phyloP scores from a whole-genome alignment of 2,113 vertebrate species.

The Hypocryptadius cinnamomeus region DNA sequence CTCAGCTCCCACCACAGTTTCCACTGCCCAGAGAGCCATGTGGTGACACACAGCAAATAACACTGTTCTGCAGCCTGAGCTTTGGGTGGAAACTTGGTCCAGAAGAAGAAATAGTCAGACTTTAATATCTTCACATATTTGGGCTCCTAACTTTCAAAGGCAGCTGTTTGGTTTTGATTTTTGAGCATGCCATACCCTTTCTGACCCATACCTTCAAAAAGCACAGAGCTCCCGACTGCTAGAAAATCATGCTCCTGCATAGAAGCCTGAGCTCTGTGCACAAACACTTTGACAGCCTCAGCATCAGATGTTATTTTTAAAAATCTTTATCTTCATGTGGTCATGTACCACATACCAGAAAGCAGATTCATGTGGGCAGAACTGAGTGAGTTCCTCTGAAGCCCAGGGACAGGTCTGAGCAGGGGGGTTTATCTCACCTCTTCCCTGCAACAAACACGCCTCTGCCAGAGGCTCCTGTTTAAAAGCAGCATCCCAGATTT shows the following conservation, averaged over 20 bases:
- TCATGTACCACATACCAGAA: background rate
- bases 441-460: accelerated
- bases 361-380: background rate
- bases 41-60: background rate
- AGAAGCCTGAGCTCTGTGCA: background rate
- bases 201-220: background rate
- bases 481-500: background rate
- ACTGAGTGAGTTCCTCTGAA: background rate
- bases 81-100: background rate
- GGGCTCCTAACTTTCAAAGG: background rate
- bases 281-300: background rate
- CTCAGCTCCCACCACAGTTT: background rate
- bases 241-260: background rate
- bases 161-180: background rate
- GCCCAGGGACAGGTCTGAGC: background rate
- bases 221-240: background rate
- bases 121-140: background rate
- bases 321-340: background rate
- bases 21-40: background rate
- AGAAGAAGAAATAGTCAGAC: background rate
- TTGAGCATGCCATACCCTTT: background rate
- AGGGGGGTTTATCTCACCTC: background rate
- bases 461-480: background rate
- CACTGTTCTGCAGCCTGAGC: background rate
- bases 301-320: background rate